Evolutionary conservation across 1,140 invertebrate genomes (phyloP), one percentile per base, ranked within the genome.

Genomic region (Rhyacophila brunnea): DNA sequence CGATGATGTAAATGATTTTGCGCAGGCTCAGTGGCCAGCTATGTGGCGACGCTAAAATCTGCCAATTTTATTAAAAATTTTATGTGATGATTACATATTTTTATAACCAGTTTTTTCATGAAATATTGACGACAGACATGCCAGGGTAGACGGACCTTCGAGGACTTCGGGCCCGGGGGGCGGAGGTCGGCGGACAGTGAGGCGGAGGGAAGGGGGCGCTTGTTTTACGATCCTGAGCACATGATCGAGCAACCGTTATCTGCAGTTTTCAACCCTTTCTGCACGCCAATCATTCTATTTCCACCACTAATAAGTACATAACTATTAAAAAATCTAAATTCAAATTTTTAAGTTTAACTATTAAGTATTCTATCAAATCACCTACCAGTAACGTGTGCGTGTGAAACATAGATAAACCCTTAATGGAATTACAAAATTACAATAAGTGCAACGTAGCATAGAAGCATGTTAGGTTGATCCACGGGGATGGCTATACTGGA

Each of bases 61-160:
- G 54, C n/a, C 43, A 34, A 58, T 62, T 62, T 62, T 62, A 62
- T 62, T 62, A 57, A 62, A 62, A 62, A 57, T 53, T 40, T 52
- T 43, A 53, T 35, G 48, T 62, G 53, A 47, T 57, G 60, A 62
- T 62, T 57, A 57, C 53, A 62, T 58, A 52, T 62, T 62, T 61
- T 62, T 62, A 62, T 62, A 62, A 62, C 60, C 60, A 62, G 60
- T 62, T 62, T 52, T 44, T 58, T 34, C 53, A 62, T 62, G 54
- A 62, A 58, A 62, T 62, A 62, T 62, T 57, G 60, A 52, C 53
- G 28, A 54, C 48, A 62, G 60, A 57, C 60, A 62, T 62, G 60
- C 60, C 52, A 61, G 23, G 23, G 23, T 28, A 28, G 23, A 28
- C 23, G 23, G 23, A 28, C 23, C 23, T 28, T 28, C 23, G 23